A percentile compares a stretch with the other conserved stretches of the same genome.
Evolutionary conservation across 2,888 invertebrate species (phyloP).

Genomic region (Aleiodes testaceus): DNA sequence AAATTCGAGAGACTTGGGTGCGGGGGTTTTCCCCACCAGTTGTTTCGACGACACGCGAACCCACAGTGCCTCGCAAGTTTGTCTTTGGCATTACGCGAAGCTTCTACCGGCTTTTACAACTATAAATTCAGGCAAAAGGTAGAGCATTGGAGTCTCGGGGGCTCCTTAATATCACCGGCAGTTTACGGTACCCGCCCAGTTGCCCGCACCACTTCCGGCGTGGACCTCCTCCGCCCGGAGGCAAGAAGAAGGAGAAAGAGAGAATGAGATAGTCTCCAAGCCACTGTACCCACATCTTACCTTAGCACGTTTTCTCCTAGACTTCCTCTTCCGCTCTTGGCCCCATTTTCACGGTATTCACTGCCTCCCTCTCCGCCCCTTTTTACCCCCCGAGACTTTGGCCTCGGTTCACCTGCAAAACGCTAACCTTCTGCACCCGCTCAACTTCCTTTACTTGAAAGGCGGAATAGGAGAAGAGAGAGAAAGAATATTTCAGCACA

Average conservation of each 20-base stretch:
- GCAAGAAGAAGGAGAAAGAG: not conserved
- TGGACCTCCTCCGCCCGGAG: not conserved
- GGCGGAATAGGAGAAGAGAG: not conserved
- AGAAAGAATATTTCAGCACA: conserved; percentile 5
- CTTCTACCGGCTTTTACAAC: conserved; percentile 40
- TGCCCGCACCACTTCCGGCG: conserved; percentile 36
- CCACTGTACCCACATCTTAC: conserved; percentile 32
- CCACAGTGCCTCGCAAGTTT: conserved; percentile 58
- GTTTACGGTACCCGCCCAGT: conserved; percentile 42
- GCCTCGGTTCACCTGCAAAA: conserved; percentile 45
- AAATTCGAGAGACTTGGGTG: too few species aligned
- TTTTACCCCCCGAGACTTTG: conserved; percentile 22
- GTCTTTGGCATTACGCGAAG: conserved; percentile 65
- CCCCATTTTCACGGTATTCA: conserved; percentile 29
- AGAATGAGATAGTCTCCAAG: not conserved
- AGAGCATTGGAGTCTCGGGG: conserved; percentile 26
- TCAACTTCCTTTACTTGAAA: conserved; percentile 15
- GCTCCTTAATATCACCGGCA: conserved; percentile 43
- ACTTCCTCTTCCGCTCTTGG: conserved; percentile 34
- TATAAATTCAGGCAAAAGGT: conserved; percentile 31
- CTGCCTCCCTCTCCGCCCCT: not conserved
- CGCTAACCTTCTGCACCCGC: conserved; percentile 30
- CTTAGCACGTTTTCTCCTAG: conserved; percentile 29
- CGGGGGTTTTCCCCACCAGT: not conserved
- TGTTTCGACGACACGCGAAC: conserved; percentile 32